Percentiles rank a stretch among this genome's conserved stretches.
These are phyloP conservation scores for Heteromyza rotundicornis DNA, from an alignment of 2,888 invertebrate genomes.

Conservation along the genomic window DNA sequence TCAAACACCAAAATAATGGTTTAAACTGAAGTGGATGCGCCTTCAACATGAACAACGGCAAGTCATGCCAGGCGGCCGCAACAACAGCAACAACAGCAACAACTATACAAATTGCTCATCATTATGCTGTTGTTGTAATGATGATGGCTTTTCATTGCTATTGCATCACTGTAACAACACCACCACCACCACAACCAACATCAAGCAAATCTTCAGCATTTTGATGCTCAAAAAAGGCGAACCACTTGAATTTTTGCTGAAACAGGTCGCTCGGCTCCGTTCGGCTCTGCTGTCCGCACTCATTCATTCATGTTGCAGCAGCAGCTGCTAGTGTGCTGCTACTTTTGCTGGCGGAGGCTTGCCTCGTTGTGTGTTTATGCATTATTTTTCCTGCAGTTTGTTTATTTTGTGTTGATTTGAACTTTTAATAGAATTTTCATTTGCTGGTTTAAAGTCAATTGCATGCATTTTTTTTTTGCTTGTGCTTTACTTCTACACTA, in stretches of 20 bases:
- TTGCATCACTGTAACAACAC: not conserved
- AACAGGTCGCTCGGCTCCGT: not conserved
- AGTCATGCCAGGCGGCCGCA: not conserved
- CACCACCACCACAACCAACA: not conserved
- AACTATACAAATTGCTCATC: not conserved
- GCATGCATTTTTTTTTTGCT: not conserved
- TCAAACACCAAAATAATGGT: not conserved
- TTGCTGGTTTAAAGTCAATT: no score
- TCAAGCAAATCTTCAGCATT: no score
- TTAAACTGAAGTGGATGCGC: conserved; percentile 1
- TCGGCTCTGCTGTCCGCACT: not conserved
- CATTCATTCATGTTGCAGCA: not conserved
- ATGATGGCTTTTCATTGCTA: not conserved
- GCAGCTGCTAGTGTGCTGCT: not conserved
- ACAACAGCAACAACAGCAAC: conserved; percentile 4
- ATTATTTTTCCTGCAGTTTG: not conserved
- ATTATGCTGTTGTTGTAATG: not conserved
- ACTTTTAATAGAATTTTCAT: not conserved
- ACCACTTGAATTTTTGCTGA: not conserved
- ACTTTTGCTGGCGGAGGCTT: not conserved
- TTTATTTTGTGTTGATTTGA: not conserved
- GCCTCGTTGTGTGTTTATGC: not conserved
- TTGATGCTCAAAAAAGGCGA: no score
- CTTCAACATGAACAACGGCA: conserved; percentile 4
- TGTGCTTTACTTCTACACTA: no score